Conservation (phyloP, 2,797 vertebrate species). For the Sparus aurata region DNA sequence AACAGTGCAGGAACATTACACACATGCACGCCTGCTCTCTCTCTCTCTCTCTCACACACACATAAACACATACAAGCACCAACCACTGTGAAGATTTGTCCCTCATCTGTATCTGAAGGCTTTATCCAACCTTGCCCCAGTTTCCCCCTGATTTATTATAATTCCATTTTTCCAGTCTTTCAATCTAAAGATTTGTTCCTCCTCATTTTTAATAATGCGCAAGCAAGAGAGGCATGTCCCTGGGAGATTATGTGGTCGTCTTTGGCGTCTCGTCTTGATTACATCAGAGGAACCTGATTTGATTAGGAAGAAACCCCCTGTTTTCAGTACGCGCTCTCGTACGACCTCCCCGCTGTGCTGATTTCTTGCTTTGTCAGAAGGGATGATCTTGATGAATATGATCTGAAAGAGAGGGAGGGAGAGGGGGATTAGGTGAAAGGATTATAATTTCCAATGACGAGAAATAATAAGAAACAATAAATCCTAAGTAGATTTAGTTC, state of each 20-base stretch:
- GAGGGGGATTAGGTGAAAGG: slow-evolving; percentile 81
- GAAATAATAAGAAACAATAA: slow-evolving; percentile 87
- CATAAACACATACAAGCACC: slow-evolving; percentile 50
- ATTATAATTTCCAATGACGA: slow-evolving; percentile 85
- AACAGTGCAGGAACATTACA: slow-evolving; percentile 48
- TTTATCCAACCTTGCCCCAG: slow-evolving; percentile 87
- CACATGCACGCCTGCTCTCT: neutral
- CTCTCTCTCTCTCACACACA: slow-evolving; percentile 13
- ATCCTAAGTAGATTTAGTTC: slow-evolving; percentile 88
- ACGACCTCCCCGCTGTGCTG: slow-evolving; percentile 73
- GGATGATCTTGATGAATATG: slow-evolving; percentile 86
- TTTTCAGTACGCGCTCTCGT: slow-evolving; percentile 67
- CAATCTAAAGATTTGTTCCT: slow-evolving; percentile 87
- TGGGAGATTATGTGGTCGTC: slow-evolving; percentile 80
- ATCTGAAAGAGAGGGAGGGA: slow-evolving; percentile 78
- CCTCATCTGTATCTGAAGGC: slow-evolving; percentile 80
- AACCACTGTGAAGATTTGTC: slow-evolving; percentile 81
- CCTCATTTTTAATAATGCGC: slow-evolving; percentile 83
- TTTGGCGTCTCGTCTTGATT: slow-evolving; percentile 85
- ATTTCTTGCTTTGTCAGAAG: slow-evolving; percentile 80
- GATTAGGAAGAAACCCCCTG: slow-evolving; percentile 82
- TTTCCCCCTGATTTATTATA: slow-evolving; percentile 82
- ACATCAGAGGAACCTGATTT: slow-evolving; percentile 84
- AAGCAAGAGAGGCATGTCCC: slow-evolving; percentile 78
- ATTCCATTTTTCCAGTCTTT: slow-evolving; percentile 86